Base-by-base conservation (phyloP, 1,140 invertebrate genomes). In the Atta cephalotes region DNA sequence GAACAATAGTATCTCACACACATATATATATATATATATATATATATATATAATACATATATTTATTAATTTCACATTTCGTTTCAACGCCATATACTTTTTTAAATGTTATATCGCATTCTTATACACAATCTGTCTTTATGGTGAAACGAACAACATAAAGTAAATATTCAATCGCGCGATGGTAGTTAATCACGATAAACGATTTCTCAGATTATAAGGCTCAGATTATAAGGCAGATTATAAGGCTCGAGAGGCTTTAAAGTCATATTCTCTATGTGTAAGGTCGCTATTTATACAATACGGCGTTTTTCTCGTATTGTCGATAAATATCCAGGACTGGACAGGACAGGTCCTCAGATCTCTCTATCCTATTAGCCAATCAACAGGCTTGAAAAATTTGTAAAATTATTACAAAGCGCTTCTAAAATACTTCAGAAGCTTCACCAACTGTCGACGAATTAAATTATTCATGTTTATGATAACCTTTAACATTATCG, bases 401-500 rank as follows among this genome's bases (percentile, higher is more conserved):
- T 35, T 35, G 6, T 35, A 35, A 35, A 35, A 5, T 35, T 35
- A 7, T 39, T 72, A n/a, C 14, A 63, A 78, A 3, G 6, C 31
- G 25, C 3, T 31, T 31, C 28, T 31, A 25, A 63, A n/a, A 49
- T 45, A 65, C 4, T 49, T 39, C 49, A 2, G 14, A 10, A 49
- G n/a, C 1, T 2, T 62, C 9, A 45, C 16, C 31, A 65, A 77
- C 21, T 4, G 5, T 28, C 12, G 4, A 28, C n/a, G 18, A 78
- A 78, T 49, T 28, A 28, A 78, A 78, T 49, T 28, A n/a, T 65
- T 78, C 39, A 65, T 14, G 3, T 7, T 28, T 14, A n/a, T 21
- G 76, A 78, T 78, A 49, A 78, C 35, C 58, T 35, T 78, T 65
- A 39, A 49, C 21, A 21, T 45, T 77, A 63, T 31, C 35, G 74